Evolutionary conservation across 2,113 vertebrate genomes (phyloP).

Genomic region (Gallinago undulata): DNA sequence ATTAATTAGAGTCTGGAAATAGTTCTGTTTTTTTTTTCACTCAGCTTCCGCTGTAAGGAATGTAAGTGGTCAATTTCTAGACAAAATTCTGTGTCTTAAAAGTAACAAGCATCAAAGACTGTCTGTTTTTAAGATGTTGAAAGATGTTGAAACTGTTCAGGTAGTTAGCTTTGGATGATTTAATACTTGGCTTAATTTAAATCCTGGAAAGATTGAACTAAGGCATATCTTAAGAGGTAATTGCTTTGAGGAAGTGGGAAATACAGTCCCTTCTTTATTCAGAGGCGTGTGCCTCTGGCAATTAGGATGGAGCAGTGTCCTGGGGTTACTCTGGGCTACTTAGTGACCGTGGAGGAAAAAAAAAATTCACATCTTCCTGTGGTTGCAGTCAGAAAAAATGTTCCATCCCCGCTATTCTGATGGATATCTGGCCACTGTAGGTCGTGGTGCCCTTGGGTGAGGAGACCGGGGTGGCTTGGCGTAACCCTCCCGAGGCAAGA

Average conservation of each 20-base stretch:
- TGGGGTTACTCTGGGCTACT: background rate
- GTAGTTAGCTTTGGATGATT: slow-evolving; percentile 20
- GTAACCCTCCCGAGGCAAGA: background rate
- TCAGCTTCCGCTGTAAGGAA: background rate
- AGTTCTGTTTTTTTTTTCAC: background rate
- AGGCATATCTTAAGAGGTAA: background rate
- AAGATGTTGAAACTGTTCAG: background rate
- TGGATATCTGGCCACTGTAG: background rate
- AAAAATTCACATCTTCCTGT: background rate
- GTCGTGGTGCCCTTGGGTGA: accelerated
- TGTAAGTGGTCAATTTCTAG: slow-evolving; percentile 18
- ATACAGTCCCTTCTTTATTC: background rate
- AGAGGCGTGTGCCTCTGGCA: background rate
- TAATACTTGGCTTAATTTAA: slow-evolving; percentile 51
- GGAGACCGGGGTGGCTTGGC: background rate
- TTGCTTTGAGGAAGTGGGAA: slow-evolving; percentile 35
- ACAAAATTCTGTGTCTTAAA: slow-evolving; percentile 14
- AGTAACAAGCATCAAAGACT: background rate
- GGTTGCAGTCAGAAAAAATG: background rate
- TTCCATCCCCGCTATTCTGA: background rate
- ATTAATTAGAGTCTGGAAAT: background rate
- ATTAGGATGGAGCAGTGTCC: background rate
- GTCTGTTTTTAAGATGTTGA: background rate
- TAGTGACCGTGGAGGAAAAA: background rate
- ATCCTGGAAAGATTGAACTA: slow-evolving; percentile 17